Evolutionary conservation across 1,140 invertebrate species (phyloP).

Genomic region (Olivierus martensii): DNA sequence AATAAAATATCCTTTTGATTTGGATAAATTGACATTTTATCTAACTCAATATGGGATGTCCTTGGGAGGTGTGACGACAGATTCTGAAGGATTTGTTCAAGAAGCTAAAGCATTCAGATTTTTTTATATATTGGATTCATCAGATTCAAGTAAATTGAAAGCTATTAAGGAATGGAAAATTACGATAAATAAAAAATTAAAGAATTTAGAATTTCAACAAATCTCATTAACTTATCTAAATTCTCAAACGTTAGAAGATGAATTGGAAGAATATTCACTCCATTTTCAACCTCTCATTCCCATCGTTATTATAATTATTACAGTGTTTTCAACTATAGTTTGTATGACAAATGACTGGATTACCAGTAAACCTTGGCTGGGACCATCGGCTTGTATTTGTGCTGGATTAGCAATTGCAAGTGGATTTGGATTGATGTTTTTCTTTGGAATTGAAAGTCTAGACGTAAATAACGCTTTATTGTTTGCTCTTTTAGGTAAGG

Average conservation of each 20-base stretch:
- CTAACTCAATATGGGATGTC: slow-evolving; percentile 53
- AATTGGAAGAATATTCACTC: slow-evolving; percentile 72
- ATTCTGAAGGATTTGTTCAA: slow-evolving; percentile 51
- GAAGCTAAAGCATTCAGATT: slow-evolving; percentile 66
- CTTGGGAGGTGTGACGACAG: slow-evolving; percentile 65
- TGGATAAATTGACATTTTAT: slow-evolving; percentile 71
- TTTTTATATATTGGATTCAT: slow-evolving; percentile 63
- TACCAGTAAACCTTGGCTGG: slow-evolving; percentile 76
- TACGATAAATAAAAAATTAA: slow-evolving; percentile 56
- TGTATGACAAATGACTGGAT: slow-evolving; percentile 72
- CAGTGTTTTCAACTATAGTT: slow-evolving; percentile 47
- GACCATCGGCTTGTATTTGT: slow-evolving; percentile 74
- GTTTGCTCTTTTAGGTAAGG: slow-evolving; percentile 86
- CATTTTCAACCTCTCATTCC: slow-evolving; percentile 75
- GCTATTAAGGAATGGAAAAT: slow-evolving; percentile 78
- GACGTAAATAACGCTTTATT: slow-evolving; percentile 89
- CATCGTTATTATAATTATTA: slow-evolving; percentile 55
- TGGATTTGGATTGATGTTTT: slow-evolving; percentile 79
- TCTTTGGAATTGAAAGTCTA: slow-evolving; percentile 79
- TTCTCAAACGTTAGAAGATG: slow-evolving; percentile 68
- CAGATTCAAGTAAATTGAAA: slow-evolving; percentile 39
- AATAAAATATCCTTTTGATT: slow-evolving; percentile 74
- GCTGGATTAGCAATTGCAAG: slow-evolving; percentile 74
- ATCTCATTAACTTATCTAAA: slow-evolving; percentile 68
- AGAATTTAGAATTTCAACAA: slow-evolving; percentile 58